A percentile compares a stretch with the other conserved stretches of the same genome.
Evolutionary conservation across 2,797 vertebrate species (phyloP).

Genomic region (Vireo griseus): DNA sequence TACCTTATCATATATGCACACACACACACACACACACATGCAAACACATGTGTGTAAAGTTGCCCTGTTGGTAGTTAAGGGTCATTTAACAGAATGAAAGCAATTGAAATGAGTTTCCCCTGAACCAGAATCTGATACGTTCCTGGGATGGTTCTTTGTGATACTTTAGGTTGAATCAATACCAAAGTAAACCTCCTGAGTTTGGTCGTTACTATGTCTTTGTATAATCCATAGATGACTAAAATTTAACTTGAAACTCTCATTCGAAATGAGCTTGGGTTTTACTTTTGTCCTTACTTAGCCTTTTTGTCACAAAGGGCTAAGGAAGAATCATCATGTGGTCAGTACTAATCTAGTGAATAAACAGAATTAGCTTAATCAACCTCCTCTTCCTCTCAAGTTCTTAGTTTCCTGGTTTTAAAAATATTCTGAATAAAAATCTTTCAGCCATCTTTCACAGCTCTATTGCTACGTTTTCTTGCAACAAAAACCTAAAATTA

Average conservation of each 20-base stretch:
- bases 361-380: not conserved
- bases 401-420: not conserved
- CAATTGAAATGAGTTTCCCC: slow-evolving; percentile 24
- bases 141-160: slow-evolving; percentile 36
- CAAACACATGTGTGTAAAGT: not conserved
- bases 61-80: not conserved
- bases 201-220: not conserved
- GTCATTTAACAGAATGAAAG: slow-evolving; percentile 42
- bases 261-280: not conserved
- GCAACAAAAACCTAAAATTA: not conserved
- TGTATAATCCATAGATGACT: not conserved
- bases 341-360: not conserved
- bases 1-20: not conserved
- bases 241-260: not conserved
- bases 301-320: not conserved
- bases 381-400: fast-evolving
- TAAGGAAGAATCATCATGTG: not conserved
- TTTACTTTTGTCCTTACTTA: not conserved
- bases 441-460: not conserved
- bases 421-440: not conserved
- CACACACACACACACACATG: no score
- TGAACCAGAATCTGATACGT: not conserved
- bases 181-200: not conserved
- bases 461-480: not conserved
- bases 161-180: slow-evolving; percentile 27